These are phyloP conservation scores for Halcyon smyrnensis DNA, from an alignment of 2,797 vertebrate genomes.

Conservation along the genomic window DNA sequence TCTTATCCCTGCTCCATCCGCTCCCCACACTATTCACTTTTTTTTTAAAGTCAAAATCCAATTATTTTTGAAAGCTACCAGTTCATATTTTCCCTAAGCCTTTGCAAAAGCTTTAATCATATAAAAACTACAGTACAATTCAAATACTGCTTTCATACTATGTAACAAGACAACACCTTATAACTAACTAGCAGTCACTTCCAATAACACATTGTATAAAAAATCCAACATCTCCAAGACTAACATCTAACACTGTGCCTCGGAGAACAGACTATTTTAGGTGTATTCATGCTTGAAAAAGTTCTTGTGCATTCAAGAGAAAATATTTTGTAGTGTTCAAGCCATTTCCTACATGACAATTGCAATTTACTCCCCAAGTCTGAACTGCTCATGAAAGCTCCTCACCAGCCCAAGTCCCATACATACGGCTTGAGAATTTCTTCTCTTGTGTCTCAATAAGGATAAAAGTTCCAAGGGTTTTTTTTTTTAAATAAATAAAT, in stretches of 20 bases:
- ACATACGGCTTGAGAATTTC: background rate
- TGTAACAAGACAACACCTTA: background rate
- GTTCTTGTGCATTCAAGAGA: background rate
- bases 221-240: background rate
- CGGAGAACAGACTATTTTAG: background rate
- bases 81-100: background rate
- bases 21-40: background rate
- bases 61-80: background rate
- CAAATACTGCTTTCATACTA: background rate
- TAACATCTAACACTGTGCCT: background rate
- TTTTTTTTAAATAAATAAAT: background rate
- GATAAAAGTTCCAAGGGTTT: background rate
- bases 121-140: background rate
- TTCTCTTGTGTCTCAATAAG: background rate
- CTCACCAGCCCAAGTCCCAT: rapidly evolving
- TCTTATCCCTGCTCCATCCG: background rate
- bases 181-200: background rate
- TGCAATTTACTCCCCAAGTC: background rate
- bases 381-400: background rate
- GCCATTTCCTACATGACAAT: background rate
- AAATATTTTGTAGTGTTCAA: background rate
- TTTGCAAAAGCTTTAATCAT: background rate
- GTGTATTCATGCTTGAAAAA: background rate
- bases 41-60: background rate
- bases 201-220: background rate